Evolutionary conservation across 2,113 vertebrate species (phyloP), one percentile per base, ranked within the genome.

Genomic region (Dascyllus trimaculatus): DNA sequence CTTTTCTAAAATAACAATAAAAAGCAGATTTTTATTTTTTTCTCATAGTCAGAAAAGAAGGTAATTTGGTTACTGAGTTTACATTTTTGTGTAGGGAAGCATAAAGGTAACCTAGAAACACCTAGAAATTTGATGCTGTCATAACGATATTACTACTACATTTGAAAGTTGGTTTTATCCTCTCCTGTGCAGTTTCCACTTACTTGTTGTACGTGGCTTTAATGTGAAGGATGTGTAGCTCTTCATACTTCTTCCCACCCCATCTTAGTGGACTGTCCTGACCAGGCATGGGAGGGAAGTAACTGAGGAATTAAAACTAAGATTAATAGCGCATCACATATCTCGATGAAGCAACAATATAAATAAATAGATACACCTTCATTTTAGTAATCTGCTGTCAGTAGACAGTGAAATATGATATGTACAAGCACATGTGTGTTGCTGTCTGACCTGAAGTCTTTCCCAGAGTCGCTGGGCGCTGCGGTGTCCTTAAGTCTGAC

Each of bases 141-240:
- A 49, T 9, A 19, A 49, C 9, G 9, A 8, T 4, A 46, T 35
- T 5, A 35, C 35, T 5, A 9, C 40, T 13, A 43, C 8, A 43
- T 43, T 13, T 43, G 3, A 11, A 8, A 40, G 38, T 15, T 43
- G 14, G 13, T 15, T 43, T 35, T 35, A 35, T 7, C 32, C 32
- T 35, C 32, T 1, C 32, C 4, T 7, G 32, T 32, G 32, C 32
- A n/a, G 11, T 29, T 49, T n/a, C 0, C 14, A 84, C 97, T 96
- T 93, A 99, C 98, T 99, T 99, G 95, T 99, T 99, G 83, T 98
- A 97, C 0, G 98, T 97, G 1, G 98, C 98, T 93, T 99, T 99
- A 69, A 99, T 94, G 85, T 99, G 95, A 46, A 91, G 91, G 13
- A 99, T 92, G 0, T 96, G 96, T 43, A 99, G 92, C 72, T 99